Base-by-base conservation (phyloP, 2,113 vertebrate genomes). In the Chlorodrepanis virens region DNA sequence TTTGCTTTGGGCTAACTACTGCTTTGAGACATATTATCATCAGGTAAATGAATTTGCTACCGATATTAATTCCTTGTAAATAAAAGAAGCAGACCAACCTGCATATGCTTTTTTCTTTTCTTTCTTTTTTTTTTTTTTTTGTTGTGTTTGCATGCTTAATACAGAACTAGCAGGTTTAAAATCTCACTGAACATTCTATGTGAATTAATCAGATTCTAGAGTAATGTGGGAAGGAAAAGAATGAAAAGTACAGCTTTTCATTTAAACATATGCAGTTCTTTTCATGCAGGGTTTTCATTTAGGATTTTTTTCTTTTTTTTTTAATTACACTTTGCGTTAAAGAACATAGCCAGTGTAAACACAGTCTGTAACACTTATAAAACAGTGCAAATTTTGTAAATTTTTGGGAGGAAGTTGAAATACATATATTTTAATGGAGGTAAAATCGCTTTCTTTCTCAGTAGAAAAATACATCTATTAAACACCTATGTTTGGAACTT, bases 261-360 rank as follows among this genome's bases (percentile, higher is more conserved):
- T 93, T 96, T 95, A 94, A 97, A 97, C 89, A 98, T 91, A 91
- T 71, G 94, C 90, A 96, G 92, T 60, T 96, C 69, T 96, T 92
- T 95, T 98, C 98, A 98, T 98, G 98, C 98, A 98, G 83, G 57
- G 57, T 90, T 88, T 97, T 93, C 68, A 92, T 49, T 89, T 78
- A 93, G 86, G 52, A 37, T 14, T 76, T 87, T 93, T 92, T 84
- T 84, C 65, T 89, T 45, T 78, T 83, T 76, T 76, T 87, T 74
- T 57, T 10, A 95, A 91, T 96, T 97, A 97, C 87, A 98, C 69
- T 96, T 97, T 96, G 91, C 93, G 96, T 97, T 98, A 96, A 98
- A 97, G 96, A 98, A 98, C 93, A 97, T 78, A 90, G 85, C 85
- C 95, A 96, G 96, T 98, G 94, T 97, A 98, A 98, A 98, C 97